Evolutionary conservation across 2,113 vertebrate species (phyloP), one percentile per base, ranked within the genome.

Genomic region (Bufo gargarizans): DNA sequence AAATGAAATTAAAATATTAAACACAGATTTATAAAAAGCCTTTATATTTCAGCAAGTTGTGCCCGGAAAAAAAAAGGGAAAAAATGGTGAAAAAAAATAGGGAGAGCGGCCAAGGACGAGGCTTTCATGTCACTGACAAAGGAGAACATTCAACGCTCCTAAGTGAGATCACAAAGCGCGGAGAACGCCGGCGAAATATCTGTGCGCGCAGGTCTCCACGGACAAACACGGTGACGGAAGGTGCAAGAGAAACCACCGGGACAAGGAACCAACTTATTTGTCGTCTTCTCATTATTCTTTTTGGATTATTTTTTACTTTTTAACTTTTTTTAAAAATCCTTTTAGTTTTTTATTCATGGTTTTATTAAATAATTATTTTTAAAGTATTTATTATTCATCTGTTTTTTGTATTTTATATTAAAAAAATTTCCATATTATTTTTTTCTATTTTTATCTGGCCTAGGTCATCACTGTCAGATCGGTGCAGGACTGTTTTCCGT

Each of bases 1-100:
- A 87, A 80, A 71, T 43, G 77, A 87, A 87, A 87, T 81, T 80
- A 81, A 87, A 86, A 77, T 87, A 81, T 87, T 76, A 88, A 86
- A 88, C 69, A 63, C 69, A 53, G 58, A 74, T 77, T 82, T 88
- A 61, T 33, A 59, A 88, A 87, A 82, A 9, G 14, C 22, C 56
- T 80, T 86, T 86, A 33, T 33, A 79, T 76, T 55, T 80, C 85
- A 86, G 69, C 22, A 43, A 79, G 17, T 55, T 6, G 4, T 55
- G 33, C 53, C 13, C 17, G 7, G 13, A 79, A 63, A 65, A 53
- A 6, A 53, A 76, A 47, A n/a, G 9, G 2, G 16, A 63, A 13
- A 2, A 45, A 5, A n/a, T 14, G 69, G 9, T 2, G 2, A 22
- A 84, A 69, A 19, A 47, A 82, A 67, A n/a, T 12, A 19, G 59